Evolutionary conservation across 2,113 vertebrate species (phyloP).

Genomic region (Vulpes vulpes): DNA sequence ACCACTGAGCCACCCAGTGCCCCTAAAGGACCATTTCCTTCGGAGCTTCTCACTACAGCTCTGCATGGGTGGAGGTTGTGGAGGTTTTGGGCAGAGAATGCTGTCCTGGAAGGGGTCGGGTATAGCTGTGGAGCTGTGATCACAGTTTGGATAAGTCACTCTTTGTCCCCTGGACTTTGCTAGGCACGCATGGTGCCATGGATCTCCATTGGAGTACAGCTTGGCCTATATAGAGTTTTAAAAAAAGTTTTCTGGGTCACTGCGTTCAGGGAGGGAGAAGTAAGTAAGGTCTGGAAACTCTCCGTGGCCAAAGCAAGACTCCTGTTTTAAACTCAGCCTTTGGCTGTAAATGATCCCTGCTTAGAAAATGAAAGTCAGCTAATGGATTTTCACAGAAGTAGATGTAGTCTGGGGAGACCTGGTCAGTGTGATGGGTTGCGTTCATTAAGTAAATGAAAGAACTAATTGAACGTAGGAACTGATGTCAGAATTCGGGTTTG

Average conservation of each 20-base stretch:
- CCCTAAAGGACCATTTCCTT: not conserved
- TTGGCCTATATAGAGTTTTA: not conserved
- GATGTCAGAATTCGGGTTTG: constrained; percentile 40
- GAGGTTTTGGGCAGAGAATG: not conserved
- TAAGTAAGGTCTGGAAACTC: constrained; percentile 45
- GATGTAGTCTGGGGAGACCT: not conserved
- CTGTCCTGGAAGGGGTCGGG: not conserved
- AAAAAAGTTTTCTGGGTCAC: constrained; percentile 40
- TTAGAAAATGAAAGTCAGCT: constrained; percentile 47
- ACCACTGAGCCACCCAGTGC: too few species aligned
- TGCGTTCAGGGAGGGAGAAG: constrained; percentile 34
- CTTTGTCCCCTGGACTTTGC: not conserved
- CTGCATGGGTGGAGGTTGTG: not conserved
- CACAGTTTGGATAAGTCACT: not conserved
- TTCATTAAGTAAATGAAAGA: constrained; percentile 28
- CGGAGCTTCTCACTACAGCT: not conserved
- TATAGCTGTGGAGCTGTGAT: not conserved
- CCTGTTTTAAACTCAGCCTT: constrained; percentile 4
- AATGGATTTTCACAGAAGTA: constrained; percentile 44
- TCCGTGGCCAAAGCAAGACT: constrained; percentile 35
- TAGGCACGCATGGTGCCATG: fast-evolving
- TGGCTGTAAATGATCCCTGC: not conserved
- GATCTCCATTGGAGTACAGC: not conserved
- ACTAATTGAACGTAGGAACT: not conserved
- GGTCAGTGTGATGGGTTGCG: not conserved